A percentile compares a stretch with the other conserved stretches of the same genome.
phyloP scores from a whole-genome alignment of 2,113 vertebrate species.

The Sporophila hypoxantha region DNA sequence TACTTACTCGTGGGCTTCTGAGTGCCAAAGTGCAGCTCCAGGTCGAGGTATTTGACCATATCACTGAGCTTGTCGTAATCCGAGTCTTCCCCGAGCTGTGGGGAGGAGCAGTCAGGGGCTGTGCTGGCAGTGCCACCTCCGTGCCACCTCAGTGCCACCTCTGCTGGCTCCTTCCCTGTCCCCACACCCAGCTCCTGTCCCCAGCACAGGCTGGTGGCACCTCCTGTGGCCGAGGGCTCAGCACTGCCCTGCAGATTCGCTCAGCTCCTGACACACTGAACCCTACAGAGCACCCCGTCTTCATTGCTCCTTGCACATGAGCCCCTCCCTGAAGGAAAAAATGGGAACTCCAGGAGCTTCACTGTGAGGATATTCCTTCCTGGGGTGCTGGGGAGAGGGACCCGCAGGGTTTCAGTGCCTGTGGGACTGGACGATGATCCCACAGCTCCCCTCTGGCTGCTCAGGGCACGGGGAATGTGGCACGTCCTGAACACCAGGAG shows the following conservation, averaged over 20 bases:
- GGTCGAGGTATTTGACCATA: constrained; percentile 97
- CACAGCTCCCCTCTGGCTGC: neutral
- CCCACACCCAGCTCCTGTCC: neutral
- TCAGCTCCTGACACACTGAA: neutral
- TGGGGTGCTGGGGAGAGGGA: neutral
- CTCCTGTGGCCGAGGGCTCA: neutral
- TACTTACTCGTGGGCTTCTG: constrained; percentile 88
- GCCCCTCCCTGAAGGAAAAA: neutral
- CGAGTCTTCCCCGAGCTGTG: constrained; percentile 85
- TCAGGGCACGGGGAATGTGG: neutral
- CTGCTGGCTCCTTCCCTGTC: accelerated
- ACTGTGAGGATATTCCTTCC: neutral
- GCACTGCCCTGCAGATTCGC: accelerated
- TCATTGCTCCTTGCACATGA: accelerated
- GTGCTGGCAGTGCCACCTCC: neutral
- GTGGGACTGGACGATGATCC: neutral
- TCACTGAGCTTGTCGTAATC: constrained; percentile 96
- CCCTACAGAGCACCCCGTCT: neutral
- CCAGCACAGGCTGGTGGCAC: neutral
- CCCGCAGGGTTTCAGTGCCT: neutral
- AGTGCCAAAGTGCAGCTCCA: constrained; percentile 96
- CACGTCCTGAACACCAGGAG: neutral
- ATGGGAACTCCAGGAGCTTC: neutral
- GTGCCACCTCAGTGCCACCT: accelerated
- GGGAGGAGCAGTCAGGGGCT: neutral